Conservation (phyloP, 2,113 vertebrate genomes). For the Catharus fuscescens region DNA sequence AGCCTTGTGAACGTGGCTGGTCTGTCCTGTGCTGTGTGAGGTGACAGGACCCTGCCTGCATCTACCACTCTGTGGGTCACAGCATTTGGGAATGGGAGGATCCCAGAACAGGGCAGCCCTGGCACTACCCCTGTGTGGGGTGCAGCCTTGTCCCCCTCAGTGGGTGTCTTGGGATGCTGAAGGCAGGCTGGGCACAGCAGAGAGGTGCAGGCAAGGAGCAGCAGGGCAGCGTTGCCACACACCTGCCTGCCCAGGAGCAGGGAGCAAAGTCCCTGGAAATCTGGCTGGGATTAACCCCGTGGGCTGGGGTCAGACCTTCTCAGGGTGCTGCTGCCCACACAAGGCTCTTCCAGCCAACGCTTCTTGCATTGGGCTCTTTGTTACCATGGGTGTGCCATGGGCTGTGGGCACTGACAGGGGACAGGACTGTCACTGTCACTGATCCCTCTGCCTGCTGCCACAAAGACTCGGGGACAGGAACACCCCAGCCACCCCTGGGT, state of each 20-base stretch:
- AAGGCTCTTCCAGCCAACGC: accelerated
- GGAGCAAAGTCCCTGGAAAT: slow-evolving; percentile 1
- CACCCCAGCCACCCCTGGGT: no score
- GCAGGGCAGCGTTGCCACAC: neutral
- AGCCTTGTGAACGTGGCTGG: accelerated
- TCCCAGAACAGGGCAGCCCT: neutral
- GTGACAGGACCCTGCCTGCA: neutral
- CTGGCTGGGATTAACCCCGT: neutral
- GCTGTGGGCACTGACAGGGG: neutral
- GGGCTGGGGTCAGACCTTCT: neutral
- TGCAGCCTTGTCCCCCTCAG: neutral
- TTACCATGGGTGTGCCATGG: accelerated
- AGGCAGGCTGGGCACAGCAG: neutral
- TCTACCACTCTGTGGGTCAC: neutral
- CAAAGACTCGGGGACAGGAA: accelerated
- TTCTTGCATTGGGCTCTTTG: neutral
- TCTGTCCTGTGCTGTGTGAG: neutral
- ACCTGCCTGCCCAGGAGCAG: neutral
- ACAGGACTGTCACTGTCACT: neutral
- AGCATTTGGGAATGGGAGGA: neutral
- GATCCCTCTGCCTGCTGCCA: neutral
- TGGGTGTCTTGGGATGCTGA: accelerated
- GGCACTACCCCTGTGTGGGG: accelerated
- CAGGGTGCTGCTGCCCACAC: neutral
- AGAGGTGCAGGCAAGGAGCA: neutral